Percentiles rank a stretch among this genome's conserved stretches.
phyloP scores from a whole-genome alignment of 2,797 vertebrate species.

The Coregonus suidteri region DNA sequence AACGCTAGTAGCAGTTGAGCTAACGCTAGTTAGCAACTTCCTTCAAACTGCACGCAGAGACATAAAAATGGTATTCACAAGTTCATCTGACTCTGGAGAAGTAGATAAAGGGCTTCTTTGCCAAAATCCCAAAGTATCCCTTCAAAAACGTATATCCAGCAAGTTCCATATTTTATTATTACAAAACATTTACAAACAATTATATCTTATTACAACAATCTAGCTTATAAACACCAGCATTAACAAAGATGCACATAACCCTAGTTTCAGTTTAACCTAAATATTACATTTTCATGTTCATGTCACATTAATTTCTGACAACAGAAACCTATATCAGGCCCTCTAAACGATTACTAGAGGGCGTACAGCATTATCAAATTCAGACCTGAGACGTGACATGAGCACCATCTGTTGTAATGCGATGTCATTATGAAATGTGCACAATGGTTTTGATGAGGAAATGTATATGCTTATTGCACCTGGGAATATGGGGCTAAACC shows the following conservation, averaged over 20 bases:
- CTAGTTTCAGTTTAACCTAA: conserved; percentile 13
- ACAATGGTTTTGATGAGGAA: conserved; percentile 17
- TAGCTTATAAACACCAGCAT: neutral
- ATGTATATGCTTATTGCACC: conserved; percentile 20
- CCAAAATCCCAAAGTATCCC: too few relatives aligned
- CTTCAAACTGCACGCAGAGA: too few relatives aligned
- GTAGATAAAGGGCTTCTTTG: too few relatives aligned
- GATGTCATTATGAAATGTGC: conserved; percentile 11
- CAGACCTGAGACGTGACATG: conserved; percentile 13
- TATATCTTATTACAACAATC: neutral
- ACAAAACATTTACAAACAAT: too few relatives aligned
- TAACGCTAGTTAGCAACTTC: too few relatives aligned
- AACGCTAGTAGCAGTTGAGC: too few relatives aligned
- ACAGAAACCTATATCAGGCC: conserved; percentile 30
- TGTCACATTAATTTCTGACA: conserved; percentile 25
- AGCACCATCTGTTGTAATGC: conserved; percentile 29
- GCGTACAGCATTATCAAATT: too few relatives aligned
- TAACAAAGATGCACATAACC: neutral
- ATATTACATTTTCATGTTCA: neutral
- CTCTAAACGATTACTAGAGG: conserved; percentile 23
- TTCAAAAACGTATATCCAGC: neutral
- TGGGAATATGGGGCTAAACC: conserved; percentile 19
- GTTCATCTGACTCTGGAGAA: too few relatives aligned
- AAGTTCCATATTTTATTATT: too few relatives aligned
- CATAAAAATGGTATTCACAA: too few relatives aligned